A percentile compares a stretch with the other conserved stretches of the same genome.
Evolutionary conservation across 2,888 invertebrate species (phyloP).

Genomic region (Rhodophaea formosa): DNA sequence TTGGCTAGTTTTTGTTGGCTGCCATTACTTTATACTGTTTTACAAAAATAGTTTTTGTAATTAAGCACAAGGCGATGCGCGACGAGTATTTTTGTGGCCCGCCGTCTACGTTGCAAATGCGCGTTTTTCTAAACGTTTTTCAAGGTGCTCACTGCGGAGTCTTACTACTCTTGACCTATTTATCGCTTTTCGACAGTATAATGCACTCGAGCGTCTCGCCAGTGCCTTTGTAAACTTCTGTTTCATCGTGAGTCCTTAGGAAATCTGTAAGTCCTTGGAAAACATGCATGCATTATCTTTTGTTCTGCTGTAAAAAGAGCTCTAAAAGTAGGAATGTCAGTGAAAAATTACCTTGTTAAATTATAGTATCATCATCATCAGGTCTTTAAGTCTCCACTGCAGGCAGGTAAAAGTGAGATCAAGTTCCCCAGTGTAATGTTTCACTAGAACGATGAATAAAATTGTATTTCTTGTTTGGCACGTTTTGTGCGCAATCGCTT

Average conservation of each 20-base stretch:
- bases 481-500: neutral
- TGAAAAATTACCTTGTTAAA: no score
- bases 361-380: no score
- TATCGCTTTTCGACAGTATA: constrained; percentile 30
- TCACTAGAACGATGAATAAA: no score
- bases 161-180: constrained; percentile 45
- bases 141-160: constrained; percentile 37
- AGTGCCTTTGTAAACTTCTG: neutral
- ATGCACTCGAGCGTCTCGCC: neutral
- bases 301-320: no score
- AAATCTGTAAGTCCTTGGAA: no score
- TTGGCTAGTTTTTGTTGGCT: constrained; percentile 39
- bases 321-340: no score
- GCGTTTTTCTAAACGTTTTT: constrained; percentile 45
- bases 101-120: constrained; percentile 42
- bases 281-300: no score
- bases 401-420: no score
- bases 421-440: no score
- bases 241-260: neutral
- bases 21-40: constrained; percentile 26
- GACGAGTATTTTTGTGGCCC: constrained; percentile 49
- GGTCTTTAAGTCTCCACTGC: no score
- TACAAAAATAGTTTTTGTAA: constrained; percentile 41
- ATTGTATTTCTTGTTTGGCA: constrained; percentile 21
- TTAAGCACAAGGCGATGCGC: constrained; percentile 61